phyloP scores from a whole-genome alignment of 2,888 invertebrate genomes.

The Drepanosiphum platanoidis region DNA sequence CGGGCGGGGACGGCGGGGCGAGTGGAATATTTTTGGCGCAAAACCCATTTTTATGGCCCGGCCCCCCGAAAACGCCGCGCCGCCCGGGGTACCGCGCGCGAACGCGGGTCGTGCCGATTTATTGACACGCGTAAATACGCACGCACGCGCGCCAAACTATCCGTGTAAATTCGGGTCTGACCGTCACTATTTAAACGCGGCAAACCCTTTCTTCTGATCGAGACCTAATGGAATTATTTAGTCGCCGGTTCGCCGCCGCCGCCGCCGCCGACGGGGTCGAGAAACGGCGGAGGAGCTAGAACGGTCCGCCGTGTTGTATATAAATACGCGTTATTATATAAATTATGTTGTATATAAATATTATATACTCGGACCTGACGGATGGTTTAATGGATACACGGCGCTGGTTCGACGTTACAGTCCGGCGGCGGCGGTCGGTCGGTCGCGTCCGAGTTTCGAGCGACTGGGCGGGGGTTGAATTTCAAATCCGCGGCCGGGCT shows the following conservation, averaged over 20 bases:
- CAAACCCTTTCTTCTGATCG: neutral
- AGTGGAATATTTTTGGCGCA: slow-evolving; percentile 40
- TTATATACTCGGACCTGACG: no score
- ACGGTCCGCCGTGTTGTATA: neutral
- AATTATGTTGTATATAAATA: no score
- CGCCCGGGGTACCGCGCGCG: neutral
- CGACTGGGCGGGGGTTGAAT: no score
- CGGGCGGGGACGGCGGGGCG: neutral
- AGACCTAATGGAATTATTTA: neutral
- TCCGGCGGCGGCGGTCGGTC: neutral
- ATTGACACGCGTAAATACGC: neutral
- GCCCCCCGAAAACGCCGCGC: slow-evolving; percentile 1
- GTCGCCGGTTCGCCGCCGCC: neutral
- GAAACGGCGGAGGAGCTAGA: neutral
- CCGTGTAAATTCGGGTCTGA: neutral
- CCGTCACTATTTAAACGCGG: neutral
- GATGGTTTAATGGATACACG: neutral
- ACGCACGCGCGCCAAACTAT: neutral
- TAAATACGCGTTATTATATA: no score
- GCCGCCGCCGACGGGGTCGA: no score
- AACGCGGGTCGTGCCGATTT: slow-evolving; percentile 9
- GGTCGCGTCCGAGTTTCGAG: no score
- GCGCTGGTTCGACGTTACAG: no score
- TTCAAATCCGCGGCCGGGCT: no score
- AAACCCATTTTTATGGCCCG: slow-evolving; percentile 45